phyloP scores from a whole-genome alignment of 2,113 vertebrate genomes.

The Circaetus cinerascens region DNA sequence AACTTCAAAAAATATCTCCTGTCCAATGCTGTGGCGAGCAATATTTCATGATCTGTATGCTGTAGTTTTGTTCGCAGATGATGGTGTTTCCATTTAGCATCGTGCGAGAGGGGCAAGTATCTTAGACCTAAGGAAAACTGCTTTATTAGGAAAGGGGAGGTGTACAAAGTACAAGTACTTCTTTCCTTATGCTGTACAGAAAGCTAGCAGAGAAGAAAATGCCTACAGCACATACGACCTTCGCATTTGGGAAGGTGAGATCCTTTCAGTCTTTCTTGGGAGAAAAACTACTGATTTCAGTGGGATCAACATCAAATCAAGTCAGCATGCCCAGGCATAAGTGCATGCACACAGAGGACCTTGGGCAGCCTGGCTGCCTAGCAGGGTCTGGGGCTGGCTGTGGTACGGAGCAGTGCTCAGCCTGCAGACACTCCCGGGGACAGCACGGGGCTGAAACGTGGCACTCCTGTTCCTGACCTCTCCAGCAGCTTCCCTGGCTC shows the following conservation, averaged over 20 bases:
- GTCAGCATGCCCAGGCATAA: background rate
- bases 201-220: background rate
- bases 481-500: background rate
- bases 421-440: background rate
- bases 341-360: background rate
- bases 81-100: background rate
- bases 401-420: background rate
- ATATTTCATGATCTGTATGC: background rate
- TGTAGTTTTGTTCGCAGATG: background rate
- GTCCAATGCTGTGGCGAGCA: background rate
- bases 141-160: background rate
- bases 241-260: background rate
- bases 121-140: background rate
- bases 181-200: background rate
- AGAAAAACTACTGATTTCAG: background rate
- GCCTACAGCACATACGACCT: background rate
- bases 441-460: rapidly evolving
- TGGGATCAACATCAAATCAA: background rate
- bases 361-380: background rate
- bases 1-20: background rate
- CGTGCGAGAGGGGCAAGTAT: background rate
- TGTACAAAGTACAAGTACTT: background rate
- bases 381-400: background rate
- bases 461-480: background rate
- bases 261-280: background rate